These are phyloP conservation scores for Hemiprocne comata DNA, from an alignment of 2,113 vertebrate species.

Conservation along the genomic window DNA sequence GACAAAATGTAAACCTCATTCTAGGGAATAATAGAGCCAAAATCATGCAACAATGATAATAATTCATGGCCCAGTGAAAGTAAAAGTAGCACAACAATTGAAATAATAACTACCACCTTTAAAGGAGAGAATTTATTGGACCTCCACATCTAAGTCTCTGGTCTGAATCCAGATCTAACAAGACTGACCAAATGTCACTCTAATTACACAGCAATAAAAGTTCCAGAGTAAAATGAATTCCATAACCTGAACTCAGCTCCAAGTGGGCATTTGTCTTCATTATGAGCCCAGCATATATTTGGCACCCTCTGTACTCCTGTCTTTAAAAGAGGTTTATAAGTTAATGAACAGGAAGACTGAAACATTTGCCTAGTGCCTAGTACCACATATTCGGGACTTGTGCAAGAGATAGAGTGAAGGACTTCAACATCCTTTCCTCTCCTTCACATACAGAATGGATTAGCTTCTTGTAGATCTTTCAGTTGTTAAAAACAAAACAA, in stretches of 20 bases:
- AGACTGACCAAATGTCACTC: constrained; percentile 71
- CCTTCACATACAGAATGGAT: neutral
- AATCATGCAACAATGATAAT: neutral
- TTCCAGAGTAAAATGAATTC: constrained; percentile 71
- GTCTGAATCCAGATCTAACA: constrained; percentile 49
- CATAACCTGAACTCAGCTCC: constrained; percentile 58
- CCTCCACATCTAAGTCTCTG: constrained; percentile 18
- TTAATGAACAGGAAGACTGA: constrained; percentile 55
- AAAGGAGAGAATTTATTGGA: neutral
- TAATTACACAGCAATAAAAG: constrained; percentile 70
- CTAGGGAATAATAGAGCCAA: neutral
- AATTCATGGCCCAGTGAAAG: neutral
- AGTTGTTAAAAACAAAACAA: neutral
- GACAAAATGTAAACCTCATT: neutral
- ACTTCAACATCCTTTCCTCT: neutral
- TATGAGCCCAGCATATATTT: constrained; percentile 45
- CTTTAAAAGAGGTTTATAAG: constrained; percentile 54
- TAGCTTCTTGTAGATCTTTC: neutral
- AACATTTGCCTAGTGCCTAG: neutral
- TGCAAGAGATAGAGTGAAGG: neutral
- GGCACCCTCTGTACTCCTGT: constrained; percentile 31
- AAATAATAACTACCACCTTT: neutral
- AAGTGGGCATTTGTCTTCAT: constrained; percentile 75
- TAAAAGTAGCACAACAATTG: neutral
- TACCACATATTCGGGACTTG: neutral